These are phyloP conservation scores for Neoscelio sp. DNA, from an alignment of 2,888 invertebrate species.

Conservation along the genomic window DNA sequence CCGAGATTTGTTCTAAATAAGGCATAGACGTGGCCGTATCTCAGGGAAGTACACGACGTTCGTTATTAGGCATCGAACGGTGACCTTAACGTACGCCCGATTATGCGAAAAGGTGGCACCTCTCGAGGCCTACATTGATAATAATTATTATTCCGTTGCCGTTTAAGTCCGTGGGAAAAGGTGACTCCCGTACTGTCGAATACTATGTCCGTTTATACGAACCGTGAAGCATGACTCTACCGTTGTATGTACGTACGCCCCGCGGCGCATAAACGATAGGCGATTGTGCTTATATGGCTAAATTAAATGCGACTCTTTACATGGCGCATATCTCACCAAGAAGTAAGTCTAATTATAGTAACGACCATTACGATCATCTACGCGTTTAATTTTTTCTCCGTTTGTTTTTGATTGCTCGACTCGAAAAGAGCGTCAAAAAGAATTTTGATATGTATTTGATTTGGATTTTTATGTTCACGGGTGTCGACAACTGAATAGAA, in stretches of 20 bases:
- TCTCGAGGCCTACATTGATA: slow-evolving; percentile 28
- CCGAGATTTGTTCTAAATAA: slow-evolving; percentile 35
- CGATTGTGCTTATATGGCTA: slow-evolving; percentile 66
- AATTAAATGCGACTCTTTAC: slow-evolving; percentile 65
- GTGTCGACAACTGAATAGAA: too few species aligned
- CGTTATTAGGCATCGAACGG: slow-evolving; percentile 39
- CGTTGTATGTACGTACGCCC: slow-evolving; percentile 48
- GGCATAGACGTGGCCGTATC: slow-evolving; percentile 23
- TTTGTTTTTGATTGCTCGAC: too few species aligned
- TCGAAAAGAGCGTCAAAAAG: too few species aligned
- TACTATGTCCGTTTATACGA: slow-evolving; percentile 56
- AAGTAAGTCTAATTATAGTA: slow-evolving; percentile 58
- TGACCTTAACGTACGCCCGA: slow-evolving; percentile 28
- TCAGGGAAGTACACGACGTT: slow-evolving; percentile 35
- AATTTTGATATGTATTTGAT: too few species aligned
- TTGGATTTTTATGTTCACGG: slow-evolving; percentile 4
- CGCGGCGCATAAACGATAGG: slow-evolving; percentile 62
- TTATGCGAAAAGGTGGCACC: slow-evolving; percentile 45
- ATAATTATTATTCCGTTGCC: slow-evolving; percentile 59
- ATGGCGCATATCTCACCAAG: slow-evolving; percentile 55
- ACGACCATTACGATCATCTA: slow-evolving; percentile 37
- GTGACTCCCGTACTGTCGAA: slow-evolving; percentile 58
- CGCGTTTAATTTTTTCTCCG: slow-evolving; percentile 20
- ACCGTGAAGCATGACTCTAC: slow-evolving; percentile 56
- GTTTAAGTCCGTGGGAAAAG: slow-evolving; percentile 63